phyloP scores from a whole-genome alignment of 2,888 invertebrate species.

The Drosophila tripunctata region DNA sequence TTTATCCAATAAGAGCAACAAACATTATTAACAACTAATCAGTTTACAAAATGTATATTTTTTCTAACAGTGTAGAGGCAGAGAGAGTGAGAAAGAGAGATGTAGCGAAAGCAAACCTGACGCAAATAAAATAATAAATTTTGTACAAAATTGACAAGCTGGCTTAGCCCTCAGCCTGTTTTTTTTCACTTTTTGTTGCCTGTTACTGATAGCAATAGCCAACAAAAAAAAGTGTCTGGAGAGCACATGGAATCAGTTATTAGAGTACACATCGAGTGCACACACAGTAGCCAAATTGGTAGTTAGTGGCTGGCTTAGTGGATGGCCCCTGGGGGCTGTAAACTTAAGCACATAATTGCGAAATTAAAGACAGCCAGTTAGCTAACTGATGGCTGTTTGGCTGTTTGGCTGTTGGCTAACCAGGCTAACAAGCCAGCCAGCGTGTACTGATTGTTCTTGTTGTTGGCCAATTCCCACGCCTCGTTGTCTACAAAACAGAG shows the following conservation, averaged over 20 bases:
- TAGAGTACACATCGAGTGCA: slow-evolving; percentile 7
- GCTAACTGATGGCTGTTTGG: slow-evolving; percentile 2
- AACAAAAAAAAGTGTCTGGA: slow-evolving; percentile 34
- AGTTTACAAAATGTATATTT: too few relatives aligned
- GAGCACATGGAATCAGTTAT: slow-evolving; percentile 49
- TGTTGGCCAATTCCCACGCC: slow-evolving; percentile 51
- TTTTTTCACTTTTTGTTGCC: slow-evolving; percentile 26
- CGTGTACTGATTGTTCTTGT: not conserved
- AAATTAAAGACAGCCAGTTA: slow-evolving; percentile 69
- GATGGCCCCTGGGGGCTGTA: slow-evolving; percentile 48
- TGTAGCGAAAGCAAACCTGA: slow-evolving; percentile 52
- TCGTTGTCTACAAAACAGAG: slow-evolving; percentile 35
- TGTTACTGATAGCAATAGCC: slow-evolving; percentile 30
- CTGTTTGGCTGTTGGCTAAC: slow-evolving; percentile 1
- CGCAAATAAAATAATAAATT: slow-evolving; percentile 80
- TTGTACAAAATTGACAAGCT: slow-evolving; percentile 78
- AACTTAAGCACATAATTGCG: slow-evolving; percentile 79
- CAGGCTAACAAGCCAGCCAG: slow-evolving; percentile 14
- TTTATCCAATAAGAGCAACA: too few relatives aligned
- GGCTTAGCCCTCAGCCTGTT: slow-evolving; percentile 72
- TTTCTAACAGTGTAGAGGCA: too few relatives aligned
- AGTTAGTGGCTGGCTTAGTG: slow-evolving; percentile 63
- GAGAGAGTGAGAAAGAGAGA: not conserved
- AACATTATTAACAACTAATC: too few relatives aligned
- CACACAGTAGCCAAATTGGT: slow-evolving; percentile 75